These are phyloP conservation scores for Acrocephalus kingi DNA, from an alignment of 2,113 vertebrate genomes.

Conservation along the genomic window DNA sequence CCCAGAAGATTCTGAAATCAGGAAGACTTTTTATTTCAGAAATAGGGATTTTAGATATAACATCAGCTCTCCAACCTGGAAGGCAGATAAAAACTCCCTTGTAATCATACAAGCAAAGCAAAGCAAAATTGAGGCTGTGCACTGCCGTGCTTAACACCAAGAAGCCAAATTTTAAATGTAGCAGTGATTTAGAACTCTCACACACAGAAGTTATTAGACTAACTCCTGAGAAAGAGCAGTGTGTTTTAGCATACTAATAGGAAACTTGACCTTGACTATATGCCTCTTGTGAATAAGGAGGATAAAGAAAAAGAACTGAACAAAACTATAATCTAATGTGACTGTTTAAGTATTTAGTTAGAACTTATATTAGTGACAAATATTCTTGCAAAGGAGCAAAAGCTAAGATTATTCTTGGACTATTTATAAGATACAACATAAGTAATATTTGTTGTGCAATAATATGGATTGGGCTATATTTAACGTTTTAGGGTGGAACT, in stretches of 20 bases:
- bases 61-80: not conserved
- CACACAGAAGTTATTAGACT: not conserved
- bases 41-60: not conserved
- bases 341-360: not conserved
- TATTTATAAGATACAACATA: not conserved
- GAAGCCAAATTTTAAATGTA: not conserved
- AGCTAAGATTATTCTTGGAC: not conserved
- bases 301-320: not conserved
- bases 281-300: not conserved
- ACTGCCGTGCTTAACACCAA: not conserved
- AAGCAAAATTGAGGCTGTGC: not conserved
- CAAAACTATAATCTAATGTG: not conserved
- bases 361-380: not conserved
- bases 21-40: not conserved
- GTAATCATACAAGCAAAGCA: not conserved
- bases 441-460: not conserved
- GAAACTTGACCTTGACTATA: slow-evolving; percentile 16
- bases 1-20: not conserved
- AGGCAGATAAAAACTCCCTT: not conserved
- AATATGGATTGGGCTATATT: not conserved
- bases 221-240: not conserved
- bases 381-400: not conserved
- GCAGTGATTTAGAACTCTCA: not conserved
- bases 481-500: not conserved
- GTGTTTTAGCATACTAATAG: slow-evolving; percentile 1